Evolutionary conservation across 2,888 invertebrate genomes (phyloP).

Genomic region (Suillia variegata): DNA sequence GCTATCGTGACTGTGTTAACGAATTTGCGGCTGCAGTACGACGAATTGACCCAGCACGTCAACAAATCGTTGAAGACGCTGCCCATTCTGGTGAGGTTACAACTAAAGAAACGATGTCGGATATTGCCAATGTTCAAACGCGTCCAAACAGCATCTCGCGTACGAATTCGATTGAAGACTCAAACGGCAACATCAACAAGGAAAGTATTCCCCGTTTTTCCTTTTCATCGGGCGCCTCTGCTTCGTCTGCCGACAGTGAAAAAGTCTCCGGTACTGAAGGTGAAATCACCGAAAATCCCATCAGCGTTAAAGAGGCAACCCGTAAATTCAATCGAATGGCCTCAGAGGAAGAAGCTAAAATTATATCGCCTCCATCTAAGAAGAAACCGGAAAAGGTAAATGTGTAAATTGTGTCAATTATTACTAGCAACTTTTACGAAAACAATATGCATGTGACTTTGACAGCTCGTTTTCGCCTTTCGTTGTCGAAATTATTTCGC

Average conservation of each 20-base stretch:
- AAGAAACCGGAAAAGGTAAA: slow-evolving; percentile 71
- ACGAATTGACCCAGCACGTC: slow-evolving; percentile 44
- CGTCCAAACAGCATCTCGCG: slow-evolving; percentile 42
- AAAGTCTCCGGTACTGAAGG: slow-evolving; percentile 33
- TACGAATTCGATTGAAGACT: slow-evolving; percentile 62
- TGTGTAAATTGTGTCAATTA: no score
- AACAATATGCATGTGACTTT: no score
- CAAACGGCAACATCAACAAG: slow-evolving; percentile 48
- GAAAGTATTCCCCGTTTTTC: slow-evolving; percentile 54
- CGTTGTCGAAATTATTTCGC: no score
- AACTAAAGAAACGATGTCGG: slow-evolving; percentile 6
- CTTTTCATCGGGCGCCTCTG: slow-evolving; percentile 47
- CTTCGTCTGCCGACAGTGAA: slow-evolving; percentile 41
- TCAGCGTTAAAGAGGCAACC: slow-evolving; percentile 90
- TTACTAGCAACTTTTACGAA: not conserved
- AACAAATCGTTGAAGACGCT: slow-evolving; percentile 18
- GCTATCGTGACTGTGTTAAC: slow-evolving; percentile 57
- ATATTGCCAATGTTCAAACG: slow-evolving; percentile 9
- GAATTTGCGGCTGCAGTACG: slow-evolving; percentile 55
- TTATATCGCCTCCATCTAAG: slow-evolving; percentile 63
- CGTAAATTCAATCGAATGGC: slow-evolving; percentile 92
- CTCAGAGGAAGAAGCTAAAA: slow-evolving; percentile 72
- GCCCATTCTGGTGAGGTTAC: slow-evolving; percentile 19
- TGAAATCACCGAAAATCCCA: slow-evolving; percentile 65
- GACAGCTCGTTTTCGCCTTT: no score